These are phyloP conservation scores for Tyria jacobaeae DNA, from an alignment of 2,888 invertebrate species.

Conservation along the genomic window DNA sequence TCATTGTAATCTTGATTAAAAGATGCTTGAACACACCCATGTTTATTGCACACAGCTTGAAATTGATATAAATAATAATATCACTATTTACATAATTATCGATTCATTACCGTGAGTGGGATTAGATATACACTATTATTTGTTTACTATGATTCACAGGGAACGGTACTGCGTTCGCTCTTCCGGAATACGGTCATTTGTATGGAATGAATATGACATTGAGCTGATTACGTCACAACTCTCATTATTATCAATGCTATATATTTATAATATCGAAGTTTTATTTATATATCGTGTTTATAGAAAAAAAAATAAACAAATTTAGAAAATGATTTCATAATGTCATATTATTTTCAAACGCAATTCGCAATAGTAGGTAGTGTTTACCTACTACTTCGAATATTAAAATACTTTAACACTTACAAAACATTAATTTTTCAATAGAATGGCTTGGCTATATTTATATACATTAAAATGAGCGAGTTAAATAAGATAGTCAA, in stretches of 20 bases:
- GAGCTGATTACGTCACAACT: slow-evolving; percentile 16
- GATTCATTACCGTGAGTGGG: slow-evolving; percentile 2
- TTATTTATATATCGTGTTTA: not conserved
- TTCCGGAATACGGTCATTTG: slow-evolving; percentile 11
- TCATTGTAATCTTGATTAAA: slow-evolving; percentile 54
- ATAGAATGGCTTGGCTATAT: too few species aligned
- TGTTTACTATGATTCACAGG: not conserved
- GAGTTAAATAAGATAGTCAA: slow-evolving; percentile 3
- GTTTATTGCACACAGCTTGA: slow-evolving; percentile 10
- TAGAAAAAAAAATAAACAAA: not conserved
- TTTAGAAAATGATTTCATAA: not conserved
- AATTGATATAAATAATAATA: not conserved
- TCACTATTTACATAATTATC: not conserved
- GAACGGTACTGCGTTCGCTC: not conserved
- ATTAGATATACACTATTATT: not conserved
- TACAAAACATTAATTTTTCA: too few species aligned
- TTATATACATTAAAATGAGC: not conserved
- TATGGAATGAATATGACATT: slow-evolving; percentile 22
- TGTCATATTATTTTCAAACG: not conserved
- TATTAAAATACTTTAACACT: too few species aligned
- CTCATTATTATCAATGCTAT: slow-evolving; percentile 16
- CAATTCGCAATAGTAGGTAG: too few species aligned
- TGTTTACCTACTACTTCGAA: not conserved
- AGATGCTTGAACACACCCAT: slow-evolving; percentile 39
- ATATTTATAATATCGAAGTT: slow-evolving; percentile 13